Conservation (phyloP, 2,888 invertebrate genomes). For the Macrostomum cliftonense region DNA sequence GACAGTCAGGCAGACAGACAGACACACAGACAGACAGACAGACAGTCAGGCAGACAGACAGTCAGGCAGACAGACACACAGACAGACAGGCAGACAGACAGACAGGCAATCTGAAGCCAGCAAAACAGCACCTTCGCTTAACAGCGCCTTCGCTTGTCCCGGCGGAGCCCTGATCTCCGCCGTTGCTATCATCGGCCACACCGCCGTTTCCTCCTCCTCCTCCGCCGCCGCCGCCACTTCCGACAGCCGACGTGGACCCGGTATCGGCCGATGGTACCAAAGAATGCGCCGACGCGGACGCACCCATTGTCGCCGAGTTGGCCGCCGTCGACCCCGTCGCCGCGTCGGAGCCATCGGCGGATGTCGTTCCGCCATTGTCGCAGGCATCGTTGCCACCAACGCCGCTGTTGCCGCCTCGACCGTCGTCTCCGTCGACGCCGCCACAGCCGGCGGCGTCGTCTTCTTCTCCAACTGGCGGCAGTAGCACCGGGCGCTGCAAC, state of each 20-base stretch:
- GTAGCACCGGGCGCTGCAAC: conserved; percentile 39
- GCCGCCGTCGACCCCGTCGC: conserved; percentile 13
- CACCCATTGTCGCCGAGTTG: conserved; percentile 5
- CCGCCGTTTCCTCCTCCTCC: conserved; percentile 14
- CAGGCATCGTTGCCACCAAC: conserved; percentile 1
- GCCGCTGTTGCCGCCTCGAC: conserved; percentile 9
- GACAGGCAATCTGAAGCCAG: too few relatives aligned
- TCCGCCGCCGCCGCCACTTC: conserved; percentile 27
- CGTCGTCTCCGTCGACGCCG: conserved; percentile 8
- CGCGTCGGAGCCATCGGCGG: conserved; percentile 16
- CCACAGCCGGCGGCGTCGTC: conserved; percentile 15
- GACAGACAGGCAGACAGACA: too few relatives aligned
- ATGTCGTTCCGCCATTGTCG: conserved; percentile 12
- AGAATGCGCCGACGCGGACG: background rate
- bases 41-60: too few relatives aligned
- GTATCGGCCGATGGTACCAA: too few relatives aligned
- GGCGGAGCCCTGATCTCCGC: background rate
- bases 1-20: too few relatives aligned
- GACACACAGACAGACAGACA: too few relatives aligned
- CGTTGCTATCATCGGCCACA: background rate
- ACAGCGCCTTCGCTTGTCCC: background rate
- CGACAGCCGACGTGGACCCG: conserved; percentile 13
- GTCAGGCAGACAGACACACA: too few relatives aligned
- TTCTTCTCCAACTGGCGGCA: conserved; percentile 16
- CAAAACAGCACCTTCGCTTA: background rate